Evolutionary conservation across 2,797 vertebrate genomes (phyloP).

Genomic region (Anas flavirostris): DNA sequence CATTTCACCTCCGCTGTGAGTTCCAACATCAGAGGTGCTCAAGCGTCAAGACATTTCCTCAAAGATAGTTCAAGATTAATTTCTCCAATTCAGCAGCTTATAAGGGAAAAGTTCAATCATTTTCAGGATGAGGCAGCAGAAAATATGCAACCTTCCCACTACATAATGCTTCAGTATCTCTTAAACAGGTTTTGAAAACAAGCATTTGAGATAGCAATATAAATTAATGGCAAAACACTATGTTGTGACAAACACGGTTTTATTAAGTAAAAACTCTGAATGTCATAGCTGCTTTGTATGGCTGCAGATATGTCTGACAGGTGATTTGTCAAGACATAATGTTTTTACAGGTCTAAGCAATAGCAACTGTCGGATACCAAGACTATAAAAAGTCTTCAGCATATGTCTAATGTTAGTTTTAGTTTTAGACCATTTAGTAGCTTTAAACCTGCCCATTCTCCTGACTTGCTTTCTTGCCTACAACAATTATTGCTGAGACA

Average conservation of each 20-base stretch:
- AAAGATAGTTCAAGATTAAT: not conserved
- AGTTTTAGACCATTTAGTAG: not conserved
- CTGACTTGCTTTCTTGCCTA: not conserved
- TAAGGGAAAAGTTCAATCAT: not conserved
- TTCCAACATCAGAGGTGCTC: not conserved
- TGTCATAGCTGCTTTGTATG: not conserved
- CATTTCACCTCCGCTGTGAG: not conserved
- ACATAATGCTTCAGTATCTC: not conserved
- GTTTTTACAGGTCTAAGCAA: not conserved
- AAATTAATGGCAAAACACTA: not conserved
- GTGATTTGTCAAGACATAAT: not conserved
- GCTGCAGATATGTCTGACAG: not conserved
- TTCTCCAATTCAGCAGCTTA: not conserved
- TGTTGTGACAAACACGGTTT: not conserved
- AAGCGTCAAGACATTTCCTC: not conserved
- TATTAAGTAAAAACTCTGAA: slow-evolving; percentile 5
- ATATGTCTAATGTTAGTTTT: not conserved
- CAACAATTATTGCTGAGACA: not conserved
- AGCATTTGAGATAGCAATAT: not conserved
- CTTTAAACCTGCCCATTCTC: not conserved
- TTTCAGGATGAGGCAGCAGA: not conserved
- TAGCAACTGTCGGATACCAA: not conserved
- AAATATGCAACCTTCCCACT: not conserved
- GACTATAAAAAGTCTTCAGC: not conserved
- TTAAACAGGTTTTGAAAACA: not conserved